A percentile compares a stretch with the other conserved stretches of the same genome.
Conservation (phyloP, 2,797 vertebrate species). For the Chiroxiphia lanceolata region DNA sequence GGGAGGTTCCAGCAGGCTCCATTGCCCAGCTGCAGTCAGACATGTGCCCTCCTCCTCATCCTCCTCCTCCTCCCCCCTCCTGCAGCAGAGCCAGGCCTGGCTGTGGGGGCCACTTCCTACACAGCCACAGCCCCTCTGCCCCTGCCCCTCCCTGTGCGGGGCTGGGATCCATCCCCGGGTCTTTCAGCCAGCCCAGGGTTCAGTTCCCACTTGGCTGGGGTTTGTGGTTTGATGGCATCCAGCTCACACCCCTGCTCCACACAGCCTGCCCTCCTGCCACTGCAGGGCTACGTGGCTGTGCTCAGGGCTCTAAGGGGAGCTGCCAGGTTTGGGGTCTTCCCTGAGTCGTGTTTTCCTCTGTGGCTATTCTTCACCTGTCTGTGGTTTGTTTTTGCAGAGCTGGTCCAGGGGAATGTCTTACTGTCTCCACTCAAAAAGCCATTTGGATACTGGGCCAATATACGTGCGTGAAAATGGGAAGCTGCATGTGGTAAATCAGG, state of each 20-base stretch:
- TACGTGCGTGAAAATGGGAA: constrained; percentile 89
- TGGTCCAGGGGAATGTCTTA: constrained; percentile 75
- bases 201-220: background rate
- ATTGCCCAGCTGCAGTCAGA: constrained; percentile 18
- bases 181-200: background rate
- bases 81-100: background rate
- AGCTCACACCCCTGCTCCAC: background rate
- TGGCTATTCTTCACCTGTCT: background rate
- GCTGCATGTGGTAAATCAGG: constrained; percentile 78
- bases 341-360: background rate
- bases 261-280: background rate
- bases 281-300: background rate
- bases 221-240: background rate
- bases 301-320: background rate
- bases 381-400: constrained; percentile 52
- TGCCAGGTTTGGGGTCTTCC: background rate
- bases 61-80: background rate
- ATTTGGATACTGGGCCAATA: constrained; percentile 73
- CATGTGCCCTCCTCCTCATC: background rate
- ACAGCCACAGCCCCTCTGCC: background rate
- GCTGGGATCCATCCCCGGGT: background rate
- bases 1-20: background rate
- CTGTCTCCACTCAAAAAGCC: constrained; percentile 67
- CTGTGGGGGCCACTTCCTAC: background rate
- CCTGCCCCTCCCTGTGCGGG: background rate